phyloP scores from a whole-genome alignment of 2,113 vertebrate species.

The Hepsetus odoe region DNA sequence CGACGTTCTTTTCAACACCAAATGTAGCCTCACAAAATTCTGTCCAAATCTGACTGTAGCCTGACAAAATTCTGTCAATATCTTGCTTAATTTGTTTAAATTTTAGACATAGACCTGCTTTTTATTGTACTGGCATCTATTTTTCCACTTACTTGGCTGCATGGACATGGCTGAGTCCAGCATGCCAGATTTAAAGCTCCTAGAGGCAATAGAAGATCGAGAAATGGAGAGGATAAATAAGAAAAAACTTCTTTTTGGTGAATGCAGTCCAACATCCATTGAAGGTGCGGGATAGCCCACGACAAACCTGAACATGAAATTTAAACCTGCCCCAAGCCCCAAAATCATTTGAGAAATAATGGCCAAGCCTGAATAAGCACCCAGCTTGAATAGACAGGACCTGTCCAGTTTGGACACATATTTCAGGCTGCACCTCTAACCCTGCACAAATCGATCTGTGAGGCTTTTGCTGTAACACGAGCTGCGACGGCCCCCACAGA shows the following conservation, averaged over 20 bases:
- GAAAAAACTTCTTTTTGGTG: too few relatives aligned
- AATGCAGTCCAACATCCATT: neutral
- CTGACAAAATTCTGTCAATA: neutral
- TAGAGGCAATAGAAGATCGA: too few relatives aligned
- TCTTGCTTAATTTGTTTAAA: too few relatives aligned
- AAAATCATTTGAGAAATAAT: neutral
- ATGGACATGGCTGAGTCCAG: too few relatives aligned
- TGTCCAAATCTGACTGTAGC: neutral
- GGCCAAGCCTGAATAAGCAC: neutral
- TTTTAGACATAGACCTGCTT: too few relatives aligned
- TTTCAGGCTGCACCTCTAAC: constrained; percentile 41
- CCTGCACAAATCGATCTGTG: constrained; percentile 67
- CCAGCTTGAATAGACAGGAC: neutral
- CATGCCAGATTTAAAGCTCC: too few relatives aligned
- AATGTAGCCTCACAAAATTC: neutral
- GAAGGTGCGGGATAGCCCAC: neutral
- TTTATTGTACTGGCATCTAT: too few relatives aligned
- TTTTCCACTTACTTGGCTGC: too few relatives aligned
- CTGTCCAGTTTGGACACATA: neutral
- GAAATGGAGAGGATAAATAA: too few relatives aligned
- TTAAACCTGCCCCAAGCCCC: neutral
- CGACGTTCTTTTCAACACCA: neutral
- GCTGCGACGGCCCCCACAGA: constrained; percentile 61
- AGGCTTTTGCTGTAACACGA: constrained; percentile 65
- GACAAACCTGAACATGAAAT: neutral